Evolutionary conservation across 2,888 invertebrate genomes (phyloP), one percentile per base, ranked within the genome.

Genomic region (Dascillus cervinus): DNA sequence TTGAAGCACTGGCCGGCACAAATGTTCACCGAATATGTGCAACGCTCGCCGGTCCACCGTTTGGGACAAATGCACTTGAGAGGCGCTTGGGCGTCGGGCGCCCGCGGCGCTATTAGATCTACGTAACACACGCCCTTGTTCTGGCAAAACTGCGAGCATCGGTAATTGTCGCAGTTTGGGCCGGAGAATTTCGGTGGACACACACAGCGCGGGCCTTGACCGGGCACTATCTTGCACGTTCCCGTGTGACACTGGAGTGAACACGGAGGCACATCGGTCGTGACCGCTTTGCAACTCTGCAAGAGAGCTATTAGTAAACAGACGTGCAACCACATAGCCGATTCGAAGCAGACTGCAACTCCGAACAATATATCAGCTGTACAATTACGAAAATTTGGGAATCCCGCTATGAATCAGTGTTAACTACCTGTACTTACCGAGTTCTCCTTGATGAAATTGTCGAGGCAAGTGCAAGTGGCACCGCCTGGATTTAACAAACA

Each of bases 111-210:
- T 11, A 56, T 37, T 3, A 51, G 38, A 39, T 63, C 62, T 2
- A 70, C 60, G 26, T 69, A 67, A 44, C 78, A 79, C 32, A 67
- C 52, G 19, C 75, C 79, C 39, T 75, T 72, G 54, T 79, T 77
- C 47, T 70, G 66, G 52, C 84, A 84, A 55, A 72, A 73, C 24
- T 75, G 76, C 2, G 79, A 75, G 55, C 84, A 84, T 32, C 75
- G 70, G 58, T 76, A 79, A 50, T 73, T 71, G 56, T 80, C 75
- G 64, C 86, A 86, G 26, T 69, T 60, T 39, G 71, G 67, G 10
- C 86, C 83, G 21, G 71, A 69, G 60, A 76, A 86, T 26, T 70
- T 68, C 0, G 75, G 64, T 14, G 72, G 67, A 52, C 86, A 85
- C 41, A 69, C 60, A 65, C 85, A 85, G 56, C 73, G 69, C 9